Percentiles rank a stretch among this genome's conserved stretches.
Conservation (phyloP, 2,888 invertebrate genomes). For the Pinctada fucata region DNA sequence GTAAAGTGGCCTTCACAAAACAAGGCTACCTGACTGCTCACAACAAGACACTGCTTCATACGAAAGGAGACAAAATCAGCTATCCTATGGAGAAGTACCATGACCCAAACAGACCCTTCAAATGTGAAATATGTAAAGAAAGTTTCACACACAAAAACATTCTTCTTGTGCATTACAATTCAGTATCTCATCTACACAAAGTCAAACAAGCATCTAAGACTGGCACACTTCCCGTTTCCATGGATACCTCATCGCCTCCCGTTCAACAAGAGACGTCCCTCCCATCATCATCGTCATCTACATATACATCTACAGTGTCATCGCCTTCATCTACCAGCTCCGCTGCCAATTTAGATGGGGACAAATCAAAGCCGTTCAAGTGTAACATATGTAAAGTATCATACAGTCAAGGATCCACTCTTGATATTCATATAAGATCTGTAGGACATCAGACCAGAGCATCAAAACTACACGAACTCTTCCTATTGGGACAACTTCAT, state of each 20-base stretch:
- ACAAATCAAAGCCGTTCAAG: constrained; percentile 84
- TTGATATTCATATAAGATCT: constrained; percentile 95
- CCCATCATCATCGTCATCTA: constrained; percentile 46
- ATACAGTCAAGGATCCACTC: constrained; percentile 92
- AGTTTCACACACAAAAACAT: constrained; percentile 95
- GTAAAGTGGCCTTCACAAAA: constrained; percentile 93
- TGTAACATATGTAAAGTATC: constrained; percentile 97
- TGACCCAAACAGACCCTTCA: constrained; percentile 95
- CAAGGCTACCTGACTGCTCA: constrained; percentile 93
- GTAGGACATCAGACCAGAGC: constrained; percentile 96
- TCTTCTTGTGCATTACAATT: constrained; percentile 94
- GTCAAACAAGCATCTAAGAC: constrained; percentile 85
- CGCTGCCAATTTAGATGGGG: constrained; percentile 19
- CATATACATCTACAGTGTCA: constrained; percentile 80
- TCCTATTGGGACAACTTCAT: constrained; percentile 91
- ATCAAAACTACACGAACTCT: constrained; percentile 94
- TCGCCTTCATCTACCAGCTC: constrained; percentile 38
- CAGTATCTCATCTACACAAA: constrained; percentile 96
- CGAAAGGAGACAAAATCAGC: constrained; percentile 87
- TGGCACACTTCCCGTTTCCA: constrained; percentile 66
- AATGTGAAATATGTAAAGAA: constrained; percentile 97
- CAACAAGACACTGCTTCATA: constrained; percentile 92
- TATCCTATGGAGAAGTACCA: constrained; percentile 81
- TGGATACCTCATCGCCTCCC: constrained; percentile 79
- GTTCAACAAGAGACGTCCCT: constrained; percentile 75